Conservation (phyloP, 2,888 invertebrate genomes). For the Syritta pipiens region DNA sequence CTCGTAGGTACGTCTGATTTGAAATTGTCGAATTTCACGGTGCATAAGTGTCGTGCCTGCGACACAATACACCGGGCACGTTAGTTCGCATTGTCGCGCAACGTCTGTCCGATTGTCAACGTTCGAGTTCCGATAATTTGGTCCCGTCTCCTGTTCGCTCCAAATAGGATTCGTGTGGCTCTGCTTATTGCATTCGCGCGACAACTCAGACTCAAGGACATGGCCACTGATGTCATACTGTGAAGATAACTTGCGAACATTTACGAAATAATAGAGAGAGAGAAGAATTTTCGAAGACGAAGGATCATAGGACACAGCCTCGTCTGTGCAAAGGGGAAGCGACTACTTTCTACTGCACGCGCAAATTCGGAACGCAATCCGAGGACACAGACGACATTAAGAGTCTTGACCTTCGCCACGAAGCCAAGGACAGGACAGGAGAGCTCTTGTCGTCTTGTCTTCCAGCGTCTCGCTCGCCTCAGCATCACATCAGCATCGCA, state of each 20-base stretch:
- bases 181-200: conserved; percentile 65
- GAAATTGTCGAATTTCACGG: conserved; percentile 57
- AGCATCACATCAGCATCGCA: not conserved
- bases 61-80: conserved; percentile 20
- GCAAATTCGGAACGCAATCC: conserved; percentile 62
- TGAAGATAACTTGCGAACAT: conserved; percentile 76
- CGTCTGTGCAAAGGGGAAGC: conserved; percentile 42
- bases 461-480: not conserved
- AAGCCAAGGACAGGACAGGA: conserved; percentile 59
- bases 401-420: conserved; percentile 47
- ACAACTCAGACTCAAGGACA: conserved; percentile 56
- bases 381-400: conserved; percentile 52
- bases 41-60: conserved; percentile 56
- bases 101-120: conserved; percentile 61
- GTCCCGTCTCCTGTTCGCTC: conserved; percentile 27
- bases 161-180: conserved; percentile 60
- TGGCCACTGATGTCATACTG: conserved; percentile 72
- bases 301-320: conserved; percentile 14
- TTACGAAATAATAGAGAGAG: conserved; percentile 73
- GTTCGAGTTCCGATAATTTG: conserved; percentile 61
- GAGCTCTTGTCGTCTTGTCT: too few species aligned
- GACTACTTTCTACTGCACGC: conserved; percentile 32
- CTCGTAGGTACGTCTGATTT: not conserved
- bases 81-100: conserved; percentile 54
- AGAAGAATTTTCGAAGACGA: conserved; percentile 22